Percentiles rank a stretch among this genome's conserved stretches.
Evolutionary conservation across 2,113 vertebrate genomes (phyloP).

Genomic region (Antigone vipio): DNA sequence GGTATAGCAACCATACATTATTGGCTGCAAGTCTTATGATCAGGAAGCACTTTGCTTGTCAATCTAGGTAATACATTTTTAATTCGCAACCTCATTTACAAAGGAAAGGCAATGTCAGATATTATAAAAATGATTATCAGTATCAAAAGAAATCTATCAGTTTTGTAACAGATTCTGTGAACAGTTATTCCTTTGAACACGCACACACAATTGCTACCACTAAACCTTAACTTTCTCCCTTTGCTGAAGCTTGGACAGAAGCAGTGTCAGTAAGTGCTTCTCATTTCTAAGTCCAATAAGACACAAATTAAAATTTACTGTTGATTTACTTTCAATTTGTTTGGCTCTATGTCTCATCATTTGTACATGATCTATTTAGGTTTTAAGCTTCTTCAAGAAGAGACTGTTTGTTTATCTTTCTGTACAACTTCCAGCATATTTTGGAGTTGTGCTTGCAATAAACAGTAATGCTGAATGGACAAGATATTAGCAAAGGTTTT

Average conservation of each 20-base stretch:
- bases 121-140: not conserved
- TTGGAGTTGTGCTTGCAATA: not conserved
- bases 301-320: not conserved
- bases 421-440: not conserved
- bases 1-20: not conserved
- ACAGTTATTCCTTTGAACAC: not conserved
- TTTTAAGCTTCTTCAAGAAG: not conserved
- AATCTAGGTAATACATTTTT: not conserved
- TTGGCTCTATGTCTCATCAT: not conserved
- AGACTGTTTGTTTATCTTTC: not conserved
- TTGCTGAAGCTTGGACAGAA: not conserved
- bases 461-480: not conserved
- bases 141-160: not conserved
- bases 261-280: not conserved
- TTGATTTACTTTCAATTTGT: not conserved
- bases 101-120: not conserved
- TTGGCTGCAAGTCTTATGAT: not conserved
- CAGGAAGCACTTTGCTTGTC: slow-evolving; percentile 21
- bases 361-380: not conserved
- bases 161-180: not conserved
- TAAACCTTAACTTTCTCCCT: not conserved
- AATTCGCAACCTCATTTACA: not conserved
- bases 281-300: not conserved
- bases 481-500: not conserved
- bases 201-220: not conserved